A percentile compares a stretch with the other conserved stretches of the same genome.
Evolutionary conservation across 2,888 invertebrate genomes (phyloP).

Genomic region (Timema podura): DNA sequence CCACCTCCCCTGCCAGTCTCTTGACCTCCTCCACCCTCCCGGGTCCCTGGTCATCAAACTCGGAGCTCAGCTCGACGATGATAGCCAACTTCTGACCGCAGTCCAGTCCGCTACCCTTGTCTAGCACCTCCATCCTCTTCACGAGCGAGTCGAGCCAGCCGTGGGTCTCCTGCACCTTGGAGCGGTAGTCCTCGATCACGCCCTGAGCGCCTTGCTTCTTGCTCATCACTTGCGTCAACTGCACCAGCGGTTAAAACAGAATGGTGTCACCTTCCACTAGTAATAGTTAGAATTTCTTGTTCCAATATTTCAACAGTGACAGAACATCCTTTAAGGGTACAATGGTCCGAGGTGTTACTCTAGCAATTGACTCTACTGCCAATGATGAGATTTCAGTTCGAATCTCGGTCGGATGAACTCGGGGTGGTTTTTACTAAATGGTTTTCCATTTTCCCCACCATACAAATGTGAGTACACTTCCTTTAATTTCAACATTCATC

Average conservation of each 20-base stretch:
- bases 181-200: constrained; percentile 73
- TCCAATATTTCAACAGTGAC: too few relatives aligned
- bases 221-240: constrained; percentile 65
- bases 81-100: constrained; percentile 75
- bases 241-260: constrained; percentile 23
- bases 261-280: too few relatives aligned
- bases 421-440: too few relatives aligned
- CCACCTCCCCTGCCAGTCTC: constrained; percentile 64
- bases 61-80: constrained; percentile 65
- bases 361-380: too few relatives aligned
- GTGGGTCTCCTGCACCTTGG: constrained; percentile 69
- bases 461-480: too few relatives aligned
- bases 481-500: too few relatives aligned
- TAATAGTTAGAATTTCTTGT: too few relatives aligned
- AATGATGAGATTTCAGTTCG: too few relatives aligned
- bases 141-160: constrained; percentile 76
- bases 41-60: constrained; percentile 70
- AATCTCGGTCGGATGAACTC: too few relatives aligned
- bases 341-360: too few relatives aligned
- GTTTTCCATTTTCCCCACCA: too few relatives aligned
- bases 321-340: too few relatives aligned
- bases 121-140: constrained; percentile 76
- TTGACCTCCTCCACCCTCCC: constrained; percentile 67
- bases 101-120: constrained; percentile 77
- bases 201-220: constrained; percentile 62